Evolutionary conservation across 2,888 invertebrate genomes (phyloP).

Genomic region (Ornithoptera priamus): DNA sequence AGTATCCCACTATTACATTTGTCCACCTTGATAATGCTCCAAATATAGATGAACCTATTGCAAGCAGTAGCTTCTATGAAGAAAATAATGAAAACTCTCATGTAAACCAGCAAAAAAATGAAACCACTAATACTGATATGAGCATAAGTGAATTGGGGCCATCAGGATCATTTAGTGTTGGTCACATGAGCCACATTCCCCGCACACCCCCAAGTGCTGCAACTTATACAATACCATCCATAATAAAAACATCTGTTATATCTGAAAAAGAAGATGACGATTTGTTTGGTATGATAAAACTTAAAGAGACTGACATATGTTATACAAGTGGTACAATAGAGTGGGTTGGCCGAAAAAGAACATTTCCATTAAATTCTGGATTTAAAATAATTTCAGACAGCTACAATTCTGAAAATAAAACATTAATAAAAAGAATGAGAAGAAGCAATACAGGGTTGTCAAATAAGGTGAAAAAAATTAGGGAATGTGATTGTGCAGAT

Average conservation of each 20-base stretch:
- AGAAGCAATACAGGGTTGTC: conserved; percentile 48
- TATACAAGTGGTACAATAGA: conserved; percentile 74
- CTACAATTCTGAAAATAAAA: conserved; percentile 43
- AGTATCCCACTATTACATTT: conserved; percentile 64
- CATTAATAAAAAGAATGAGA: conserved; percentile 49
- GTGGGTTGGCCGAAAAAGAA: conserved; percentile 72
- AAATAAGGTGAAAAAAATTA: conserved; percentile 42
- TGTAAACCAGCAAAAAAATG: conserved; percentile 3
- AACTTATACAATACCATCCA: conserved; percentile 59
- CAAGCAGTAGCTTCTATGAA: conserved; percentile 32
- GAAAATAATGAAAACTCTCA: conserved; percentile 35
- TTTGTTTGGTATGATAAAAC: conserved; percentile 70
- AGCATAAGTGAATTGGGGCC: conserved; percentile 20
- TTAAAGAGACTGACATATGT: conserved; percentile 69
- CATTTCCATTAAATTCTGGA: conserved; percentile 67
- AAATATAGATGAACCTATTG: conserved; percentile 35
- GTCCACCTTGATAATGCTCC: conserved; percentile 59
- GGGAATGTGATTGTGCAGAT: conserved; percentile 68
- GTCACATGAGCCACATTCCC: conserved; percentile 66
- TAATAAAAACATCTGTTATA: conserved; percentile 44
- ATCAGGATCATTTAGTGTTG: conserved; percentile 48
- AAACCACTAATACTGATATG: background rate
- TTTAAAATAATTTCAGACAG: conserved; percentile 63
- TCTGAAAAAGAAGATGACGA: conserved; percentile 42
- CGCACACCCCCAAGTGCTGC: conserved; percentile 59